Evolutionary conservation across 2,888 invertebrate genomes (phyloP), one percentile per base, ranked within the genome.

Genomic region (Amphiduros pacificus): DNA sequence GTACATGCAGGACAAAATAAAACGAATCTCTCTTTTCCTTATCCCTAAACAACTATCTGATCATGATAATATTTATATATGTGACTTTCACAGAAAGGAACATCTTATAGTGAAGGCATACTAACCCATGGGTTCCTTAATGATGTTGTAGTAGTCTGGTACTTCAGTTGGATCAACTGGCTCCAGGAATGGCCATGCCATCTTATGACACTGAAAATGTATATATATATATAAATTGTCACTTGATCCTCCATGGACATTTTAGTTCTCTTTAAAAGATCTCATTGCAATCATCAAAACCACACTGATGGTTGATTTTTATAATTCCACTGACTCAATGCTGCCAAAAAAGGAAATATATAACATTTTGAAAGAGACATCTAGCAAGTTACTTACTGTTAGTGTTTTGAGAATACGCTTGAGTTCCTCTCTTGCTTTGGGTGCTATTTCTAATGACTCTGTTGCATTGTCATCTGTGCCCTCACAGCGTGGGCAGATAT

Each of bases 171-270:
- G 92, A 85, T 97, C 94, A 9, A 98, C 97, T 29, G 97, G 94
- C 85, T 95, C 93, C 88, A 95, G 90, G 84, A 99, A 98, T 24
- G 97, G 97, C 94, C 95, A 95, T 22, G 96, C 93, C 85, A 92
- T 94, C 85, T 95, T 95, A 85, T 96, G 94, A 66, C 88, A 86
- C 90, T 96, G 84, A 26, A 77, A 66, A 48, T 14, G 20, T 6
- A 48, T 9, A 14, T 9, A 22, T 20, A 48, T 48, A 6, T 20
- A 20, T 48, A n/a, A 48, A 36, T 36, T n/a, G n/a, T n/a, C n/a
- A n/a, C n/a, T n/a, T n/a, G n/a, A n/a, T n/a, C n/a, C n/a, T n/a
- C n/a, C n/a, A n/a, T n/a, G n/a, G n/a, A n/a, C n/a, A n/a, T n/a
- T n/a, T n/a, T n/a, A n/a, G n/a, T n/a, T n/a, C n/a, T n/a, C n/a